phyloP scores from a whole-genome alignment of 2,113 vertebrate species.

The Atractosteus spatula region DNA sequence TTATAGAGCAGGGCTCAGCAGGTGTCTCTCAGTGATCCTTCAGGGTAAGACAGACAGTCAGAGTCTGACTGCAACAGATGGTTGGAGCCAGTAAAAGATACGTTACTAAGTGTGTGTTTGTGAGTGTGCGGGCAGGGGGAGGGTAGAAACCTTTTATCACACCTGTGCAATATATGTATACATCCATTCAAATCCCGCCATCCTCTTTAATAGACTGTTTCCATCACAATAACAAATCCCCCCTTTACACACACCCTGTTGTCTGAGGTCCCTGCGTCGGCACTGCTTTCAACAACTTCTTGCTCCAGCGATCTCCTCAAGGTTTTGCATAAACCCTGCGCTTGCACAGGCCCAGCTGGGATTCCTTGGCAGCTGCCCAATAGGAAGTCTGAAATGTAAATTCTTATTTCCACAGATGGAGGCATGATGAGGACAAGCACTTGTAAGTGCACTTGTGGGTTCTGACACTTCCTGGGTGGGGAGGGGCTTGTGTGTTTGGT shows the following conservation, averaged over 20 bases:
- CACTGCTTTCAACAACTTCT: not conserved
- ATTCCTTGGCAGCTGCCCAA: conserved; percentile 27
- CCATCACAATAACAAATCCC: conserved; percentile 15
- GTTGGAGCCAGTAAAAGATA: not conserved
- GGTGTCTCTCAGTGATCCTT: no score
- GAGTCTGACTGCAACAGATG: not conserved
- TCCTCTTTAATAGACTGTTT: conserved; percentile 4
- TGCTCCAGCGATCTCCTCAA: not conserved
- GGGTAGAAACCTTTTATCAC: not conserved
- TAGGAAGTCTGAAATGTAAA: conserved; percentile 41
- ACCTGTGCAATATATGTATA: conserved; percentile 7
- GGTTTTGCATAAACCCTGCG: conserved; percentile 12
- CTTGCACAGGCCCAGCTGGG: conserved; percentile 28
- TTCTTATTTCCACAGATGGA: conserved; percentile 39
- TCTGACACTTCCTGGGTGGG: conserved; percentile 29
- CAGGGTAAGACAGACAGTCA: not conserved
- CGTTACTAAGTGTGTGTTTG: not conserved
- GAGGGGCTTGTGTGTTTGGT: no score
- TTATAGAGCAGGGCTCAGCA: no score
- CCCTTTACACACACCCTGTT: conserved; percentile 12
- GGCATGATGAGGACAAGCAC: conserved; percentile 36
- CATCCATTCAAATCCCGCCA: conserved; percentile 32
- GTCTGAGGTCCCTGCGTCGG: conserved; percentile 5
- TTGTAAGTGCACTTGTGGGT: conserved; percentile 35
- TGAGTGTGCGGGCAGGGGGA: not conserved